Evolutionary conservation across 2,113 vertebrate species (phyloP).

Genomic region (Ptilorrhoa leucosticta): DNA sequence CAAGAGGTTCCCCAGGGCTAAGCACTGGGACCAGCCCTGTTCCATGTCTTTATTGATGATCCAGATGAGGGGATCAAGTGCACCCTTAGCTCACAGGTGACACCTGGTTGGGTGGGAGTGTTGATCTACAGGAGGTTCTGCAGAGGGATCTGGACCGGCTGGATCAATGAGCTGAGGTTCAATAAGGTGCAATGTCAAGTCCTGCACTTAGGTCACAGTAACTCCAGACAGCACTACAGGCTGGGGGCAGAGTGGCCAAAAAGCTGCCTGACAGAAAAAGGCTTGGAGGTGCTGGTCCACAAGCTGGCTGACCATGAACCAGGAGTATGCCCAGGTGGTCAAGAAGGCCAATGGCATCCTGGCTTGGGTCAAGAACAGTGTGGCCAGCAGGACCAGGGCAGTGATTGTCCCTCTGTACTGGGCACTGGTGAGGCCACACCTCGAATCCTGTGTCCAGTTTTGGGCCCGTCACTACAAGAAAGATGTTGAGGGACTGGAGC

Average conservation of each 20-base stretch:
- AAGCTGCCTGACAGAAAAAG: not conserved
- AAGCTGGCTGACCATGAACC: not conserved
- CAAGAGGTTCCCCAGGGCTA: not conserved
- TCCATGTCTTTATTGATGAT: rapidly evolving
- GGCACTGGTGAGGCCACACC: not conserved
- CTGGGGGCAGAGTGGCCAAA: no score
- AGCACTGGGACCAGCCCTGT: not conserved
- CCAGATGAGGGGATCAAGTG: not conserved
- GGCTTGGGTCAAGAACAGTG: not conserved
- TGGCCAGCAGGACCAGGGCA: not conserved
- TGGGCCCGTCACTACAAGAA: not conserved
- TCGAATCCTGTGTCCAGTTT: rapidly evolving
- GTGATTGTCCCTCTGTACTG: no score
- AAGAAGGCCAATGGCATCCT: not conserved
- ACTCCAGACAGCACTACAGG: not conserved
- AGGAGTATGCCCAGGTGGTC: not conserved
- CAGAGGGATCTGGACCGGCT: not conserved
- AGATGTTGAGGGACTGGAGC: rapidly evolving
- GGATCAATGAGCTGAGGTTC: not conserved
- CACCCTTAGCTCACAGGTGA: not conserved
- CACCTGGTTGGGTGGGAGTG: no score
- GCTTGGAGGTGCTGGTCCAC: not conserved
- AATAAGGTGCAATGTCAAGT: rapidly evolving
- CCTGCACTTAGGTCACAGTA: not conserved
- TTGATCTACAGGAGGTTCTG: not conserved